phyloP scores from a whole-genome alignment of 1,140 invertebrate species.

The Spodoptera litura region DNA sequence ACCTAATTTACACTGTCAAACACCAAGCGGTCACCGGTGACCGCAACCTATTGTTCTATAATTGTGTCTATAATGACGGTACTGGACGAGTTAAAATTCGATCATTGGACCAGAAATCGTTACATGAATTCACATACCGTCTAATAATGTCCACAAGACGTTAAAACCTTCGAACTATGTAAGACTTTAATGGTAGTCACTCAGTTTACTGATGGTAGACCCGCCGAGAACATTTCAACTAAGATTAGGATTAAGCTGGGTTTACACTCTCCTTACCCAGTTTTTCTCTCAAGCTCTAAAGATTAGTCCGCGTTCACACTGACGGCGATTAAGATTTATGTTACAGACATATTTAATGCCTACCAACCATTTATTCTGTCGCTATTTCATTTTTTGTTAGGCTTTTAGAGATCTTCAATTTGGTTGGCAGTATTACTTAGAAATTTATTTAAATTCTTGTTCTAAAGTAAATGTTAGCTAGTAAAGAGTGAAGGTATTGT shows the following conservation, averaged over 20 bases:
- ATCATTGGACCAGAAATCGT: no score
- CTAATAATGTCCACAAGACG: no score
- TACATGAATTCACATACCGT: no score
- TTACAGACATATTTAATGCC: conserved; percentile 9
- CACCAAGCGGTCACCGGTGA: no score
- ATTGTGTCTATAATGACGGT: no score
- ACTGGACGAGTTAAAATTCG: no score
- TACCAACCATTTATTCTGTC: conserved; percentile 14
- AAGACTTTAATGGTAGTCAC: not conserved
- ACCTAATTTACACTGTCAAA: no score
- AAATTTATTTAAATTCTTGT: not conserved
- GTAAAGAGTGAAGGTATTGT: no score
- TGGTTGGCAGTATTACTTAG: not conserved
- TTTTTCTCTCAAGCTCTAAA: conserved; percentile 48
- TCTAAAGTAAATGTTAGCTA: not conserved
- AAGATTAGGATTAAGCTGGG: conserved; percentile 43
- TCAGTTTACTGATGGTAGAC: conserved; percentile 2
- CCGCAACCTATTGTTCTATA: no score
- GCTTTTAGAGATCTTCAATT: no score
- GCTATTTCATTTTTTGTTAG: conserved; percentile 21
- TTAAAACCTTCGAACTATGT: not conserved
- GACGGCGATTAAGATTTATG: conserved; percentile 42
- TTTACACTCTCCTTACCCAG: conserved; percentile 33
- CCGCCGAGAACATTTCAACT: conserved; percentile 39
- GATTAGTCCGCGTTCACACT: conserved; percentile 29